A percentile compares a stretch with the other conserved stretches of the same genome.
Evolutionary conservation across 53 echinoderm and acorn worm species (phyloP).

Genomic region (Antedon mediterranea): DNA sequence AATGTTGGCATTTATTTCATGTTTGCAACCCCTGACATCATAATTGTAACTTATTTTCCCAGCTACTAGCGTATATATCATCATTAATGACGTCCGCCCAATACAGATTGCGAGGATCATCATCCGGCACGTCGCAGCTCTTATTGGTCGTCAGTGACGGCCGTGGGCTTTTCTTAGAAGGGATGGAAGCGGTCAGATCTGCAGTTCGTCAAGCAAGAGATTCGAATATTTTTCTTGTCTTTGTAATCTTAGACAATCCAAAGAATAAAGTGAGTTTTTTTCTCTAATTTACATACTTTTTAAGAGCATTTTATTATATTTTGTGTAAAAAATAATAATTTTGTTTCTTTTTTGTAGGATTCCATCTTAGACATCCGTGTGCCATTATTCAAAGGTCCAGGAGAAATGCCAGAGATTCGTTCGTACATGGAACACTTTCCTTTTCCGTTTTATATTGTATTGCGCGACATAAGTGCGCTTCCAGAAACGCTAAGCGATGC

Average conservation of each 20-base stretch:
- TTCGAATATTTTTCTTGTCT: constrained; percentile 84
- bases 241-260: constrained; percentile 85
- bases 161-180: constrained; percentile 83
- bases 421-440: constrained; percentile 99
- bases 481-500: constrained; percentile 88
- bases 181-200: constrained; percentile 79
- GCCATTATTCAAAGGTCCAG: constrained; percentile 63
- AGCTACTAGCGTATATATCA: constrained; percentile 18
- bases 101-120: constrained; percentile 9
- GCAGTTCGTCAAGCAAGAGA: constrained; percentile 79
- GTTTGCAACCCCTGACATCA: too few relatives aligned
- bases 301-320: too few relatives aligned
- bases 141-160: constrained; percentile 90
- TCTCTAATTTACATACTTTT: too few relatives aligned
- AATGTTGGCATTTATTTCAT: too few relatives aligned
- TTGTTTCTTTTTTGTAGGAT: constrained; percentile 37
- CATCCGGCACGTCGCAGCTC: constrained; percentile 56
- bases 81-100: background rate
- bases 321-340: too few relatives aligned
- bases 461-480: constrained; percentile 74
- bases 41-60: background rate
- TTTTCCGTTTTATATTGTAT: constrained; percentile 94
- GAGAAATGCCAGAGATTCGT: constrained; percentile 78
- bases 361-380: constrained; percentile 94
- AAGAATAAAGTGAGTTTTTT: constrained; percentile 49